Evolutionary conservation across 2,797 vertebrate species (phyloP), one percentile per base, ranked within the genome.

Genomic region (Melanotaenia trifasciata): DNA sequence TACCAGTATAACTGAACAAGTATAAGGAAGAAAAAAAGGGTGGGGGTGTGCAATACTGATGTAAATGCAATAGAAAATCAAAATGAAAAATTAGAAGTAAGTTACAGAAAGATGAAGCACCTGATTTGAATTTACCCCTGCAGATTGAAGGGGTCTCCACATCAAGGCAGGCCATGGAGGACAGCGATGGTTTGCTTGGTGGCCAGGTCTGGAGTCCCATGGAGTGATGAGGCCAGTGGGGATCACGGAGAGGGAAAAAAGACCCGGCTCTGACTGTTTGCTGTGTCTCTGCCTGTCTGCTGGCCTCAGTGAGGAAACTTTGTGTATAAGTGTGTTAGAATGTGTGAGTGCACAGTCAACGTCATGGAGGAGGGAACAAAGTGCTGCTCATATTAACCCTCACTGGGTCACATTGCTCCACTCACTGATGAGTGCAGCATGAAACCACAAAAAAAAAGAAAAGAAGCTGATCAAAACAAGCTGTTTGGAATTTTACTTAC

Each of bases 171-270:
- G 94, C 93, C 93, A 95, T 95, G 60, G 92, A 87, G 79, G 84
- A 84, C 76, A 90, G 86, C 64, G 80, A 64, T 47, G 58, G 81
- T 88, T 84, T 61, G 79, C 81, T 87, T 78, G 90, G 91, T 43
- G 79, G 84, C 90, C 89, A 90, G 83, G 80, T 92, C 94, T 89
- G 93, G 85, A 93, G 89, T 94, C 92, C 94, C 94, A 95, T 95
- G 89, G 87, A 92, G 83, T 65, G 86, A 87, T 72, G 79, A 85
- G 86, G 81, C 83, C 84, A 70, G 83, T 45, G 70, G 74, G 85
- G 87, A 79, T 80, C 35, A 22, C 83, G 59, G 71, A 88, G 80
- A 85, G 59, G 87, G 80, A 84, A 75, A 88, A 81, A 76, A 84
- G 86, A 89, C 74, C 74, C 74, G 72, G 86, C 74, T 76, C 70